Base-by-base conservation (phyloP, 2,113 vertebrate species). In the Callithrix jacchus region DNA sequence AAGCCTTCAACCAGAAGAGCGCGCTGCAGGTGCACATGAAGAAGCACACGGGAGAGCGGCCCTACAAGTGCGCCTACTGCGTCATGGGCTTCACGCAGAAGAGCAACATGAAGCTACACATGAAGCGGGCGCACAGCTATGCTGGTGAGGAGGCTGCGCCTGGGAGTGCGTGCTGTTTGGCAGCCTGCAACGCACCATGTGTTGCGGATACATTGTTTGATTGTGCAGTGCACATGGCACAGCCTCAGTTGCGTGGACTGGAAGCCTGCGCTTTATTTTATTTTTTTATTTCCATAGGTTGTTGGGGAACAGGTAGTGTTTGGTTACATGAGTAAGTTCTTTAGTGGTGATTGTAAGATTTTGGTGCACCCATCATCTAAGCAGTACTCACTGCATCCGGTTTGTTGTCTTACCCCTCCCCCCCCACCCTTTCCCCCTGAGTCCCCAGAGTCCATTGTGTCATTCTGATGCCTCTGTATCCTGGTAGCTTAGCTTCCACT, bases 1-100 rank as follows among this genome's bases (percentile, higher is more conserved):
- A 99, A 94, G 99, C 99, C 64, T 99, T 99, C 98, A 99, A 99
- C 98, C 99, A 99, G 99, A 99, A 99, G 99, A 99, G 99, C 1
- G 99, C 99, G 2, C 98, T 99, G 96, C 99, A 99, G 97, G 99
- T 99, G 85, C 99, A 99, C 97, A 99, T 99, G 98, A 99, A 99
- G 98, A 99, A 99, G 97, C 99, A 99, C 98, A 99, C 99, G 0
- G 99, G 99, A 6, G 99, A 99, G 98, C 99, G 99, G 98, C 99
- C 99, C 45, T 99, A 99, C 92, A 99, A 99, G 96, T 99, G 99
- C 49, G 99, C 99, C 97, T 99, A 99, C 96, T 99, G 99, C 94
- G 98, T 98, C 95, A 99, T 99, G 99, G 98, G 99, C 80, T 99
- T 99, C 98, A 99, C 99, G 0, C 99, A 99, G 99, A 99, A 99